These are phyloP conservation scores for Bombus affinis DNA, from an alignment of 1,140 invertebrate genomes.

Conservation along the genomic window DNA sequence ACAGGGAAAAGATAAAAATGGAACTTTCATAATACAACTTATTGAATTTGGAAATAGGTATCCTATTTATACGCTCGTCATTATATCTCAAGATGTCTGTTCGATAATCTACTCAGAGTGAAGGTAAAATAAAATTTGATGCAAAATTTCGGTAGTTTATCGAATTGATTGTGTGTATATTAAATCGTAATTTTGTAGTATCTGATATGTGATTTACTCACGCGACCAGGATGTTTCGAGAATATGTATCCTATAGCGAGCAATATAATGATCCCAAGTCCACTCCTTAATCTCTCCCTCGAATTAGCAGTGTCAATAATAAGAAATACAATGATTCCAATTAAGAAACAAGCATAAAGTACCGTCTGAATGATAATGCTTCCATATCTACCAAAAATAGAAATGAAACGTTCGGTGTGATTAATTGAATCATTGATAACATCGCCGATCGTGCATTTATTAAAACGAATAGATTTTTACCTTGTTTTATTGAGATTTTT, in stretches of 20 bases:
- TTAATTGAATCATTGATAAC: neutral
- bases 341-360: constrained; percentile 77
- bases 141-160: neutral
- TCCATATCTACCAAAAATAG: constrained; percentile 56
- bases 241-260: constrained; percentile 84
- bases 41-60: neutral
- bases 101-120: neutral
- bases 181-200: neutral
- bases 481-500: constrained; percentile 28
- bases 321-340: constrained; percentile 84
- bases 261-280: constrained; percentile 85
- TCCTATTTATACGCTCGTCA: too few relatives aligned
- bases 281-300: constrained; percentile 86
- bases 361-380: constrained; percentile 15
- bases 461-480: constrained; percentile 43
- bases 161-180: too few relatives aligned
- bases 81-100: neutral
- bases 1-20: neutral
- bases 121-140: neutral
- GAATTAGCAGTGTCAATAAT: constrained; percentile 86
- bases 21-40: neutral
- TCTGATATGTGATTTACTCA: constrained; percentile 10
- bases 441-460: neutral
- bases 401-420: neutral
- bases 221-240: constrained; percentile 84